Conservation (phyloP, 2,797 vertebrate species). For the Potorous gilbertii region DNA sequence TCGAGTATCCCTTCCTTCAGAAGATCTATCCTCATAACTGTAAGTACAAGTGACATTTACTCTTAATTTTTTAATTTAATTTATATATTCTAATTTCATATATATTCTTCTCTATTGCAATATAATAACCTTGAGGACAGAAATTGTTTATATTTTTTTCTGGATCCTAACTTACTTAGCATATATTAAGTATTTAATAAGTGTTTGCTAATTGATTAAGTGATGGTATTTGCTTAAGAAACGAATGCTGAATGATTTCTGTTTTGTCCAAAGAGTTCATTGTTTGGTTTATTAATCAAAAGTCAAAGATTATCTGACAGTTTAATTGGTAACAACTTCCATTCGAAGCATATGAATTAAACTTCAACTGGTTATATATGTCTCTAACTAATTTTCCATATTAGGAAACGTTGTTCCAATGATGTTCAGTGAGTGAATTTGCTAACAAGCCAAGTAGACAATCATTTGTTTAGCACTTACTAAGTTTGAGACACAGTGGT, state of each 20-base stretch:
- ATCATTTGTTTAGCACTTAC: too few relatives aligned
- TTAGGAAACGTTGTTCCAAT: too few relatives aligned
- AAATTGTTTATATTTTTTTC: not conserved
- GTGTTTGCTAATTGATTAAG: not conserved
- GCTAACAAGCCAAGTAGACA: too few relatives aligned
- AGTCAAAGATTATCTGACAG: not conserved
- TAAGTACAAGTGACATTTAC: not conserved
- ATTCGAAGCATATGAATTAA: too few relatives aligned
- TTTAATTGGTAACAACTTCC: too few relatives aligned
- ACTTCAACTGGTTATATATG: too few relatives aligned
- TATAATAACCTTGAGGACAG: not conserved
- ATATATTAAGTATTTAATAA: not conserved
- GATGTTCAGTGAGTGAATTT: too few relatives aligned
- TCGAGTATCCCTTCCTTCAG: rapidly evolving
- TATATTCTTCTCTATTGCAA: not conserved
- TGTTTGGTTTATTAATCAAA: not conserved
- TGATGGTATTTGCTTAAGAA: not conserved
- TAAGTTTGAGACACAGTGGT: too few relatives aligned
- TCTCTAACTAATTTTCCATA: too few relatives aligned
- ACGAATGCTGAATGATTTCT: not conserved
- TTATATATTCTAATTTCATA: not conserved
- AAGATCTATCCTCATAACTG: not conserved
- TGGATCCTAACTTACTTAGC: not conserved
- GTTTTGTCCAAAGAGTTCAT: not conserved
- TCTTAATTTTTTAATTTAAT: not conserved